Evolutionary conservation across 1,140 invertebrate species (phyloP).

Genomic region (Galendromus occidentalis): DNA sequence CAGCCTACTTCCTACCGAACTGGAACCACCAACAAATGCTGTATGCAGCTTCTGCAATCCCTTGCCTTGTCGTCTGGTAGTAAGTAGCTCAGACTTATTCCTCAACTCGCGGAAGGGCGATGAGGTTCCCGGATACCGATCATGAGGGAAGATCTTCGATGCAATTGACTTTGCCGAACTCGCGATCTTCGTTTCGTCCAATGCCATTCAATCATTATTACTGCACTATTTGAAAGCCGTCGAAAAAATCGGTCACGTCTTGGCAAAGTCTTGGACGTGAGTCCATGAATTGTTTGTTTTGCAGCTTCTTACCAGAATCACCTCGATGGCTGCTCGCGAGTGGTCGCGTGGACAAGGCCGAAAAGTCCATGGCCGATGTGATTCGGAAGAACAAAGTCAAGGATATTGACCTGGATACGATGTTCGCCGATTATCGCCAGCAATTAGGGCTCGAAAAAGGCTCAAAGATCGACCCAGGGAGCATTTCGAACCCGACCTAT

Average conservation of each 20-base stretch:
- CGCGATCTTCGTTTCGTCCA: no score
- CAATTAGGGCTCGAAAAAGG: neutral
- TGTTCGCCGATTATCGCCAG: neutral
- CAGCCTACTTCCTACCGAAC: conserved; percentile 5
- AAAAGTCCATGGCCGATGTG: neutral
- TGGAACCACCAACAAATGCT: neutral
- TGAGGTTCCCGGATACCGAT: no score
- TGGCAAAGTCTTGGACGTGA: no score
- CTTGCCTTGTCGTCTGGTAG: neutral
- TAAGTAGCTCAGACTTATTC: no score
- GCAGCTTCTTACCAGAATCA: neutral
- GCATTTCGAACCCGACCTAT: neutral
- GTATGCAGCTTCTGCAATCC: neutral
- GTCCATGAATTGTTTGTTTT: no score
- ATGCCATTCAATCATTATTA: no score
- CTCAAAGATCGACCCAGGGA: neutral
- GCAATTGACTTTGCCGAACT: no score
- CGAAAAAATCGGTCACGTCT: no score
- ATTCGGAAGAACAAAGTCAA: neutral
- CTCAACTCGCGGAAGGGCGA: no score
- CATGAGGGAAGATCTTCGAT: no score
- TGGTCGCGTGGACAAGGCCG: neutral
- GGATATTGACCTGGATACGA: neutral
- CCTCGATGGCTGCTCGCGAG: neutral
- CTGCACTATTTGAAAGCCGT: no score